These are phyloP conservation scores for Papilio polyxenes DNA, from an alignment of 1,140 invertebrate species.

Conservation along the genomic window DNA sequence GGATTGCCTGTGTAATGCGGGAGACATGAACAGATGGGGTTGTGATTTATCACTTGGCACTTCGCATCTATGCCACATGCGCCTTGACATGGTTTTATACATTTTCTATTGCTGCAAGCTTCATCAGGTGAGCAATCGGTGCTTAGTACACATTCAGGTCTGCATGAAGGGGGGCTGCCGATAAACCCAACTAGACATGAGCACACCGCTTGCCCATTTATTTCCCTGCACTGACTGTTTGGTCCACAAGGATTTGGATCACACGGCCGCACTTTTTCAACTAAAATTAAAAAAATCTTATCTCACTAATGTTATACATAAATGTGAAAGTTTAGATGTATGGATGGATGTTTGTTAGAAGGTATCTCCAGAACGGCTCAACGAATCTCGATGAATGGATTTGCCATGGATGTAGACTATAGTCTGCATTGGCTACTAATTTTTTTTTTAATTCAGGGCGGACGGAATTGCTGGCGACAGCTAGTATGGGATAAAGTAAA, in stretches of 20 bases:
- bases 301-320: no score
- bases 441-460: no score
- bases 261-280: conserved; percentile 78
- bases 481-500: conserved; percentile 12
- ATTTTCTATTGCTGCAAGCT: conserved; percentile 88
- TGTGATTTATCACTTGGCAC: conserved; percentile 88
- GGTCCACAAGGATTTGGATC: conserved; percentile 83
- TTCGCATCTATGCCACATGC: conserved; percentile 85
- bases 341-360: no score
- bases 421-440: no score
- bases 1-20: conserved; percentile 86
- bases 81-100: conserved; percentile 87
- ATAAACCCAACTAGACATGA: conserved; percentile 87
- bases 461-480: no score
- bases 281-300: conserved; percentile 47
- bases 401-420: no score
- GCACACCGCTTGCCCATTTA: conserved; percentile 86
- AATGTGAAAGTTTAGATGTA: no score
- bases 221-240: conserved; percentile 85
- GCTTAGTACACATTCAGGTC: conserved; percentile 85
- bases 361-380: no score
- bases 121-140: conserved; percentile 85
- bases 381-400: no score
- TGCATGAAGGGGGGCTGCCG: conserved; percentile 89
- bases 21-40: conserved; percentile 88